phyloP scores from a whole-genome alignment of 2,888 invertebrate species.

The Lottia scabra region DNA sequence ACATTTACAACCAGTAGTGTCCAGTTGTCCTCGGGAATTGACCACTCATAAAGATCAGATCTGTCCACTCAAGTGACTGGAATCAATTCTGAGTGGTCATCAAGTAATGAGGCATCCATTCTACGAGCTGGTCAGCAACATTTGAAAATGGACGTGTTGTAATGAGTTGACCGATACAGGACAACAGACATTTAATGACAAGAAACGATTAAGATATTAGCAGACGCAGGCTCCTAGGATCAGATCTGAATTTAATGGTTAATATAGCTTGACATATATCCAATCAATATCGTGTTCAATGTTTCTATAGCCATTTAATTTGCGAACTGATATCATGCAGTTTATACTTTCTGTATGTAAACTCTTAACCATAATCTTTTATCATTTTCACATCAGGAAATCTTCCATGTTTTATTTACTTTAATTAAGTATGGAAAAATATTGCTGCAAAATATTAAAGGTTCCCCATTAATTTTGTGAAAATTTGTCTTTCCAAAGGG shows the following conservation, averaged over 20 bases:
- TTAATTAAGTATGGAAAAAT: background rate
- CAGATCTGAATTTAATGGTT: background rate
- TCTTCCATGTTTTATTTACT: background rate
- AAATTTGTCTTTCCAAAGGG: too few species aligned
- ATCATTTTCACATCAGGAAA: background rate
- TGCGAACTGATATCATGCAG: background rate
- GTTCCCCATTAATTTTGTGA: too few species aligned
- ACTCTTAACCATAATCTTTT: background rate
- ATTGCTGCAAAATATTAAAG: too few species aligned
- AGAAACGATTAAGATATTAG: background rate
- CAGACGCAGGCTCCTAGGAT: background rate
- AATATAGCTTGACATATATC: background rate
- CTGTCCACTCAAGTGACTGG: too few species aligned
- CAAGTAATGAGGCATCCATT: too few species aligned
- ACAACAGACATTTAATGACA: background rate
- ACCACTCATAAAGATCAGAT: too few species aligned
- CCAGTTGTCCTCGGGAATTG: too few species aligned
- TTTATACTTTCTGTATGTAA: background rate
- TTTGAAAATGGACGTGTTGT: too few species aligned
- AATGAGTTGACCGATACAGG: too few species aligned
- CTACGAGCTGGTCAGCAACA: too few species aligned
- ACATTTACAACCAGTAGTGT: too few species aligned
- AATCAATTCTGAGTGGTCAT: too few species aligned
- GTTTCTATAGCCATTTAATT: background rate
- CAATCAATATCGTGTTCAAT: background rate